A percentile compares a stretch with the other conserved stretches of the same genome.
Evolutionary conservation across 1,140 invertebrate species (phyloP).

Genomic region (Dendrolimus kikuchii): DNA sequence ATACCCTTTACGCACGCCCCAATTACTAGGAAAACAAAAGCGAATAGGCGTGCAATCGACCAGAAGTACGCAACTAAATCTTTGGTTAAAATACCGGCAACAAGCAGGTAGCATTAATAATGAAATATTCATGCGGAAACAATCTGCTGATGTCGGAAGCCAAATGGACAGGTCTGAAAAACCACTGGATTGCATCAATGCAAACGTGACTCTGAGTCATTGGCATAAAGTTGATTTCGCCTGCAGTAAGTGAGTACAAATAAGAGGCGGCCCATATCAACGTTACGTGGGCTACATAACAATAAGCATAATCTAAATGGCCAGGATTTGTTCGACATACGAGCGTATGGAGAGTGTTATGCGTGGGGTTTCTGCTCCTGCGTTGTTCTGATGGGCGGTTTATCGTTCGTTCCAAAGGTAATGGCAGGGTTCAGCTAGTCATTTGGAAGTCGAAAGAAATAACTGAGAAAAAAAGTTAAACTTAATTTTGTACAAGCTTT

Average conservation of each 20-base stretch:
- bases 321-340: constrained; percentile 34
- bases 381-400: constrained; percentile 17
- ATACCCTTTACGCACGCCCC: too few relatives aligned
- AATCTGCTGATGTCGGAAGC: constrained; percentile 30
- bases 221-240: constrained; percentile 16
- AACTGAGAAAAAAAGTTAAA: not conserved
- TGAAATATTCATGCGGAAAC: constrained; percentile 44
- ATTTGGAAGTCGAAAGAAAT: too few relatives aligned
- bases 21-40: too few relatives aligned
- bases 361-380: constrained; percentile 10
- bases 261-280: constrained; percentile 20
- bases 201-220: not conserved
- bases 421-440: not conserved
- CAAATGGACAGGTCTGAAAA: constrained; percentile 12
- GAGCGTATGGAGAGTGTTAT: constrained; percentile 21
- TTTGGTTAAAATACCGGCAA: constrained; percentile 6
- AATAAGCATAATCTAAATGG: constrained; percentile 42
- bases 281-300: constrained; percentile 29
- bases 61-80: not conserved
- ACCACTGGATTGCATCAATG: constrained; percentile 1
- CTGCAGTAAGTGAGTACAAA: constrained; percentile 19
- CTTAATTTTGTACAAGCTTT: constrained; percentile 9
- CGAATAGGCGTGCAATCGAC: too few relatives aligned
- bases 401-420: constrained; percentile 7
- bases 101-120: constrained; percentile 25